A percentile compares a stretch with the other conserved stretches of the same genome.
phyloP scores from a whole-genome alignment of 1,140 invertebrate genomes.

The Diachasmimorpha longicaudata region DNA sequence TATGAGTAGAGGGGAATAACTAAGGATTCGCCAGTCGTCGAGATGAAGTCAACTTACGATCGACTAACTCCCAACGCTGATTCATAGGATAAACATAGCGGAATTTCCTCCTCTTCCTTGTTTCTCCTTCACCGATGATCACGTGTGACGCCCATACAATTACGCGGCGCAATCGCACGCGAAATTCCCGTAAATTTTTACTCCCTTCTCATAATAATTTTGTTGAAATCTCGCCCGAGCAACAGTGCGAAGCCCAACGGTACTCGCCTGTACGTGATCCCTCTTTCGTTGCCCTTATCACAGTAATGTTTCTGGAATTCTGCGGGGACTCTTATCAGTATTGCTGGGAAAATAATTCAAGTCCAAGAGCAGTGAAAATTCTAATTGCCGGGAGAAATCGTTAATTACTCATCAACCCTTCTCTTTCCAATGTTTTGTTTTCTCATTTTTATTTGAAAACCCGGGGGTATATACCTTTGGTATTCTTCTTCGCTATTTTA shows the following conservation, averaged over 20 bases:
- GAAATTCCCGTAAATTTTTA: not conserved
- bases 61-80: slow-evolving; percentile 4
- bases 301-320: not conserved
- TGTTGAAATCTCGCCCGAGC: not conserved
- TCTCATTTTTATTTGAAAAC: not conserved
- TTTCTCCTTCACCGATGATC: not conserved
- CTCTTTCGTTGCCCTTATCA: not conserved
- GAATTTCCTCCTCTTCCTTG: slow-evolving; percentile 13
- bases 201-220: slow-evolving; percentile 23
- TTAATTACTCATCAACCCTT: slow-evolving; percentile 48
- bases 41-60: slow-evolving; percentile 23
- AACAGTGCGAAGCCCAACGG: not conserved
- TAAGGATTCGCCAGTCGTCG: not conserved
- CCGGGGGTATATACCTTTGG: not conserved
- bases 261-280: not conserved
- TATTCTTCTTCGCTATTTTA: slow-evolving; percentile 39
- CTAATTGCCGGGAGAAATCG: slow-evolving; percentile 55
- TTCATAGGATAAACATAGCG: slow-evolving; percentile 29
- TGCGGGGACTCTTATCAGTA: not conserved
- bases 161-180: not conserved
- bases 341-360: slow-evolving; percentile 41
- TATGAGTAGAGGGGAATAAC: not conserved
- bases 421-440: slow-evolving; percentile 21
- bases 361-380: slow-evolving; percentile 53
- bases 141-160: slow-evolving; percentile 3